A percentile compares a stretch with the other conserved stretches of the same genome.
Evolutionary conservation across 2,888 invertebrate genomes (phyloP).

Genomic region (Autographa gamma): DNA sequence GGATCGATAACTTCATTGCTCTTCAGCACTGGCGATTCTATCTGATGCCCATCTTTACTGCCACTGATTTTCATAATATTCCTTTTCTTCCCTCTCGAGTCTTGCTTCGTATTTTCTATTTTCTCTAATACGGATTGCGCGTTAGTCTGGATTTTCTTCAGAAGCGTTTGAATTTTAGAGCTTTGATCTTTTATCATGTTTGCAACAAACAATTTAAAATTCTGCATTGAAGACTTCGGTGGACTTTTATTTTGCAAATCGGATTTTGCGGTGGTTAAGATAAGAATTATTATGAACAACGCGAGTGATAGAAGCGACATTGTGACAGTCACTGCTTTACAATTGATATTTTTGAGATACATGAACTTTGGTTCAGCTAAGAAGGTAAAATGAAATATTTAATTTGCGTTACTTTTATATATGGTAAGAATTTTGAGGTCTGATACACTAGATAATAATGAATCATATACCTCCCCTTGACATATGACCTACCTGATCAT

Average conservation of each 20-base stretch:
- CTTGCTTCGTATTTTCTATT: slow-evolving; percentile 73
- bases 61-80: slow-evolving; percentile 35
- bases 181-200: slow-evolving; percentile 82
- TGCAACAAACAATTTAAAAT: slow-evolving; percentile 77
- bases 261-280: slow-evolving; percentile 71
- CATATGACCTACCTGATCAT: slow-evolving; percentile 86
- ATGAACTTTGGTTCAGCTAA: slow-evolving; percentile 69
- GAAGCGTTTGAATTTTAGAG: slow-evolving; percentile 75
- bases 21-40: slow-evolving; percentile 74
- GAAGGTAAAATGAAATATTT: slow-evolving; percentile 61
- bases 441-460: slow-evolving; percentile 73
- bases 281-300: slow-evolving; percentile 70
- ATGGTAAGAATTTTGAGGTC: slow-evolving; percentile 71
- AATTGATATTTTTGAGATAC: slow-evolving; percentile 66
- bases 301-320: slow-evolving; percentile 79
- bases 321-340: slow-evolving; percentile 63
- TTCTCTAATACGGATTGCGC: slow-evolving; percentile 78
- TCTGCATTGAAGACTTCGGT: slow-evolving; percentile 65
- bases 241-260: slow-evolving; percentile 66
- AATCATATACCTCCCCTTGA: slow-evolving; percentile 78
- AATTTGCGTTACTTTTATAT: slow-evolving; percentile 64
- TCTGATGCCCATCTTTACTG: slow-evolving; percentile 66
- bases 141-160: slow-evolving; percentile 80
- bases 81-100: slow-evolving; percentile 56
- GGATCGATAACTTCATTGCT: slow-evolving; percentile 60